Base-by-base conservation (phyloP, 2,113 vertebrate species). In the Enhydra lutris region DNA sequence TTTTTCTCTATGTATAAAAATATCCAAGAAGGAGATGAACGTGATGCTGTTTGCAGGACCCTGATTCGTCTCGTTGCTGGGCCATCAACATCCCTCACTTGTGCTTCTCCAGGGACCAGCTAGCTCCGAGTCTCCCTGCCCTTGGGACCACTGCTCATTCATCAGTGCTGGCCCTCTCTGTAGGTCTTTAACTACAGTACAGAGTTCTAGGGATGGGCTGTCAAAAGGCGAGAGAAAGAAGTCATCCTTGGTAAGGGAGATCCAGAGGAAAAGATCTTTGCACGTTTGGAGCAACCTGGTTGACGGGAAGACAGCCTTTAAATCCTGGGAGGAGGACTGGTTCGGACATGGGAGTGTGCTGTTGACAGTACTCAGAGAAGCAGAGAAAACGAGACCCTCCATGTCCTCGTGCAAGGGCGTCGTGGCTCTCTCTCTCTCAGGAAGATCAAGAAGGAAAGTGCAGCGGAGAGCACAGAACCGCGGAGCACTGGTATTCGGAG, bases 331-430 rank as follows among this genome's bases (percentile, higher is more conserved):
- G 36, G 81, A 39, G 47, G 7, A 11, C 36, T 21, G 67, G 39
- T n/a, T 12, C 73, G 15, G 21, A 4, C 4, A 21, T 0, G 8
- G 31, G 14, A 24, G 34, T 20, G 73, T 42, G n/a, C 21, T 42
- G 93, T 69, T 76, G 5, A 59, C 21, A 52, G 1, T 21, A 6
- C 82, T 31, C n/a, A n/a, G 84, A 80, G 2, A 3, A 55, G 74
- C 29, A 42, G 71, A 50, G 47, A 59, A 63, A n/a, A 11, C 36
- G 15, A 39, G 55, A 34, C 4, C n/a, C 50, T 55, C 10, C 36
- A 29, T 0, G 0, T 10, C 3, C 50, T 29, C 14, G 2, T 1
- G 0, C 34, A 3, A 4, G 11, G 31, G 55, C 26, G 0, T 9
- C 17, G 7, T 4, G 1, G 57, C 55, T 89, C 71, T 91, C 29